phyloP scores from a whole-genome alignment of 2,113 vertebrate species.

The Pachyramphus minor region DNA sequence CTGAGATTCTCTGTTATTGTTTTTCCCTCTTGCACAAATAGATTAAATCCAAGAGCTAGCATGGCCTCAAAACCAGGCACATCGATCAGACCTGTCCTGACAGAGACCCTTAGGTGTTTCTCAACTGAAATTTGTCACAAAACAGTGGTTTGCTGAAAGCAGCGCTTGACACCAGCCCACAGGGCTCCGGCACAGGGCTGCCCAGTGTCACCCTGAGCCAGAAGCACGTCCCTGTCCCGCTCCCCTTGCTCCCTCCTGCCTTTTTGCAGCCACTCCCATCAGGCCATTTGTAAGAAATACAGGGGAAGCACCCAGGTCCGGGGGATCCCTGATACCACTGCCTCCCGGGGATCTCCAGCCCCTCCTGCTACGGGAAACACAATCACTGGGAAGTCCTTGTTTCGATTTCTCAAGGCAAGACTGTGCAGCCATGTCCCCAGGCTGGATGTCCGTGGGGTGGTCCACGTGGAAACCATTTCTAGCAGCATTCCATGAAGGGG shows the following conservation, averaged over 20 bases:
- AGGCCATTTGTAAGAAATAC: background rate
- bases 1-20: background rate
- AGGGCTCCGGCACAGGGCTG: background rate
- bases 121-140: background rate
- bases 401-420: background rate
- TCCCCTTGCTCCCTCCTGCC: background rate
- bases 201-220: background rate
- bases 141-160: background rate
- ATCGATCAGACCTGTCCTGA: accelerated
- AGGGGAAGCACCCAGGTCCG: background rate
- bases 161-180: background rate
- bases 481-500: background rate
- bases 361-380: background rate
- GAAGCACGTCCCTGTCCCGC: accelerated
- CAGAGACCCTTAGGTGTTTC: background rate
- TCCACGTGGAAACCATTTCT: background rate
- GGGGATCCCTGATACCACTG: background rate
- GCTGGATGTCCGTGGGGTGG: background rate
- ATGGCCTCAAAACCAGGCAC: background rate
- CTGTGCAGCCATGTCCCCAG: accelerated
- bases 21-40: background rate
- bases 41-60: background rate
- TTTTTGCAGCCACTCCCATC: background rate
- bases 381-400: background rate
- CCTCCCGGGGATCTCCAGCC: background rate